Percentiles rank a stretch among this genome's conserved stretches.
These are phyloP conservation scores for Porites rus DNA, from an alignment of 92 coral and sea anemone genomes.

Conservation along the genomic window DNA sequence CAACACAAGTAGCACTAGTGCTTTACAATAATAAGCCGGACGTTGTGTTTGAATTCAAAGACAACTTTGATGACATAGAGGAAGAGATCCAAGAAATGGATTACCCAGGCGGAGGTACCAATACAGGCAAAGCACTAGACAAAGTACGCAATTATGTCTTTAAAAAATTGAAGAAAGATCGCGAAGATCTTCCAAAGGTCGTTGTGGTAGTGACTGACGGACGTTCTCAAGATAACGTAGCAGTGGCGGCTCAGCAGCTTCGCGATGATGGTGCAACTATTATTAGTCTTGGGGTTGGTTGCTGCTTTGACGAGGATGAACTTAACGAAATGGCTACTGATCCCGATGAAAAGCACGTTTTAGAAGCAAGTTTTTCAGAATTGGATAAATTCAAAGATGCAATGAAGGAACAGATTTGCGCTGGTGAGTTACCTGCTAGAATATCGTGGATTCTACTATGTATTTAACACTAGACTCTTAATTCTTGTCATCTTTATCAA, in stretches of 20 bases:
- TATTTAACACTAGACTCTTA: no score
- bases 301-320: constrained; percentile 32
- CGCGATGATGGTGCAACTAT: constrained; percentile 70
- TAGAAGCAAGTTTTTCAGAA: constrained; percentile 23
- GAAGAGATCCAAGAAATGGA: constrained; percentile 42
- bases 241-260: constrained; percentile 62
- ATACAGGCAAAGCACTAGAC: constrained; percentile 62
- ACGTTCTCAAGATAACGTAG: constrained; percentile 53
- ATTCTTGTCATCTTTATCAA: no score
- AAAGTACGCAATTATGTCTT: constrained; percentile 45
- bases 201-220: constrained; percentile 85
- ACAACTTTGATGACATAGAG: constrained; percentile 16
- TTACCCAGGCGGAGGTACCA: constrained; percentile 43
- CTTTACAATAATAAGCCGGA: constrained; percentile 44
- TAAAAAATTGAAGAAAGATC: constrained; percentile 23
- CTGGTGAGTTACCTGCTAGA: neutral
- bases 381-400: neutral
- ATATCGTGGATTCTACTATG: neutral
- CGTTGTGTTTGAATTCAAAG: constrained; percentile 36
- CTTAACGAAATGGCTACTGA: constrained; percentile 71
- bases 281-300: constrained; percentile 69
- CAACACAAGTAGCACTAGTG: constrained; percentile 69
- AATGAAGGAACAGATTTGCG: neutral
- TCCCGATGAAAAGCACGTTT: constrained; percentile 56
- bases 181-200: constrained; percentile 59